Evolutionary conservation across 2,113 vertebrate species (phyloP).

Genomic region (Sakesphorus luctuosus): DNA sequence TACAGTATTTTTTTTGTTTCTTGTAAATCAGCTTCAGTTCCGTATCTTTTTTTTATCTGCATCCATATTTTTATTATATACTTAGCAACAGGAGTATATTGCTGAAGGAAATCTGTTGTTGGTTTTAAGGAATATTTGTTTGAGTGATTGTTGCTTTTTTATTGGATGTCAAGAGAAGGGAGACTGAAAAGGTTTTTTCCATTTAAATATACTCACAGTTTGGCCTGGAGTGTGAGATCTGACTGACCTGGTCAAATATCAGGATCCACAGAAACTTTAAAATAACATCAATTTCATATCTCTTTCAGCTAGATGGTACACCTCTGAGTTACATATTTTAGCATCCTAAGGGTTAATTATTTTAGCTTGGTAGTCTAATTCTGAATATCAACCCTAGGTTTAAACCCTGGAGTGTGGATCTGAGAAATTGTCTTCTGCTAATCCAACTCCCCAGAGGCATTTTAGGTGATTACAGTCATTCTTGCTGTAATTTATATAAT

Average conservation of each 20-base stretch:
- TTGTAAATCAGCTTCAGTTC: neutral
- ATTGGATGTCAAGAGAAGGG: neutral
- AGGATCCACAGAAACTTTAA: neutral
- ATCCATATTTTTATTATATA: neutral
- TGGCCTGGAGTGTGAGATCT: neutral
- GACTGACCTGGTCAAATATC: neutral
- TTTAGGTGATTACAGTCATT: conserved; percentile 82
- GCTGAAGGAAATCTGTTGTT: neutral
- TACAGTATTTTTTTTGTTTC: neutral
- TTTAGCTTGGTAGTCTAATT: conserved; percentile 67
- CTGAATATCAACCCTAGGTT: conserved; percentile 67
- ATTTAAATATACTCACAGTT: neutral
- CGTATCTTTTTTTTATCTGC: neutral
- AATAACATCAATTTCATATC: neutral
- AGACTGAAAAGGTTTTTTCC: neutral
- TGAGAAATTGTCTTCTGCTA: conserved; percentile 85
- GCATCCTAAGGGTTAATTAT: conserved; percentile 74
- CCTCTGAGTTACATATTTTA: neutral
- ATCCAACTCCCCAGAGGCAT: conserved; percentile 79
- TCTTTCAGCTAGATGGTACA: neutral
- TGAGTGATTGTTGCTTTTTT: neutral
- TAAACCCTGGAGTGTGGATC: conserved; percentile 79
- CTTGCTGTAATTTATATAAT: conserved; percentile 84
- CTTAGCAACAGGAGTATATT: neutral
- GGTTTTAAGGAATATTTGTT: neutral